These are phyloP conservation scores for Lepidocyrtoides sp. DNA, from an alignment of 2,888 invertebrate genomes.

Conservation along the genomic window DNA sequence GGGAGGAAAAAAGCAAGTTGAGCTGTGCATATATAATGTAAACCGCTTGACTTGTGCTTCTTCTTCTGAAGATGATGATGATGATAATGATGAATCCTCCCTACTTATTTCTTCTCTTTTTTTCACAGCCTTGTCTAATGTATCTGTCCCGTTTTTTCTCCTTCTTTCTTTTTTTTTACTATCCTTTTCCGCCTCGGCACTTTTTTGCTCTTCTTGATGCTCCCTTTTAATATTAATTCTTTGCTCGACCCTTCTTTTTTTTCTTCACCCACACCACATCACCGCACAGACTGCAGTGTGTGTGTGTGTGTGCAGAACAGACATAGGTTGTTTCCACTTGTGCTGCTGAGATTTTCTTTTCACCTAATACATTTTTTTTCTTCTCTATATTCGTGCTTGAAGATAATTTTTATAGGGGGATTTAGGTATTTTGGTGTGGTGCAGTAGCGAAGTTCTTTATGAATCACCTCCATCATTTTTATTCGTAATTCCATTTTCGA, in stretches of 20 bases:
- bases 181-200: slow-evolving; percentile 77
- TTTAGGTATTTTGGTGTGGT: neutral
- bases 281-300: slow-evolving; percentile 51
- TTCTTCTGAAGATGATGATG: slow-evolving; percentile 57
- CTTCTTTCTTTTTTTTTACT: too few relatives aligned
- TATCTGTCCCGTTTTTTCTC: slow-evolving; percentile 71
- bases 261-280: slow-evolving; percentile 67
- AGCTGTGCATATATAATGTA: slow-evolving; percentile 64
- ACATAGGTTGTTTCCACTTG: slow-evolving; percentile 54
- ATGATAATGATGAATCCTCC: slow-evolving; percentile 71
- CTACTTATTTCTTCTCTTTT: slow-evolving; percentile 62
- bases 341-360: slow-evolving; percentile 68
- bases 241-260: slow-evolving; percentile 76
- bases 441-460: neutral
- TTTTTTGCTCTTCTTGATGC: slow-evolving; percentile 57
- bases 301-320: slow-evolving; percentile 2
- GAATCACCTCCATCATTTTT: slow-evolving; percentile 46
- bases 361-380: neutral
- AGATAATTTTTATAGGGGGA: slow-evolving; percentile 8
- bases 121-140: slow-evolving; percentile 65
- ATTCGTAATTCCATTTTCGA: slow-evolving; percentile 56
- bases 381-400: neutral
- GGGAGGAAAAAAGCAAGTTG: slow-evolving; percentile 54
- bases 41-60: slow-evolving; percentile 75
- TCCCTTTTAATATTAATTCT: slow-evolving; percentile 76